These are phyloP conservation scores for Drosophila hydei DNA, from an alignment of 1,140 invertebrate genomes.

Conservation along the genomic window DNA sequence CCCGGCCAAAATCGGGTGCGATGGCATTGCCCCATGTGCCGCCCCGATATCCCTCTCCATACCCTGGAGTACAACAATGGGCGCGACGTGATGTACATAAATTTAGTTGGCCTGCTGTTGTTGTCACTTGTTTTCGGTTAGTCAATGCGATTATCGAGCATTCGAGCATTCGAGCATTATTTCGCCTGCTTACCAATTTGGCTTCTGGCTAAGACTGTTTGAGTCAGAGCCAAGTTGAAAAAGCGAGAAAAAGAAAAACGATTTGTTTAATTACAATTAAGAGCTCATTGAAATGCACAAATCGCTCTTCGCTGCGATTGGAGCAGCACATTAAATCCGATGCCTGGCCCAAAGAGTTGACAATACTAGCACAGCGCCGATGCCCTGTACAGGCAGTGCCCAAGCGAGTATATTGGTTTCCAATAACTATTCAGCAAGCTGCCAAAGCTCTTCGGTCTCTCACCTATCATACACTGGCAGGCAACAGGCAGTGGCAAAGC, in stretches of 20 bases:
- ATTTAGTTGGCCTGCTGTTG: constrained; percentile 7
- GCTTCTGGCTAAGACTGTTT: constrained; percentile 31
- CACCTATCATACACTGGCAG: too few relatives aligned
- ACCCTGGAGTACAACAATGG: neutral
- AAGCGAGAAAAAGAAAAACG: constrained; percentile 20
- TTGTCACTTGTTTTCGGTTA: constrained; percentile 15
- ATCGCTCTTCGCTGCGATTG: constrained; percentile 29
- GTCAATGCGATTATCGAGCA: constrained; percentile 34
- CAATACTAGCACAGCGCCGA: neutral
- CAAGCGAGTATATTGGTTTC: neutral
- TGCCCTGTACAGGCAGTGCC: neutral
- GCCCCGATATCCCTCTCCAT: neutral
- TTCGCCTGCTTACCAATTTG: constrained; percentile 25
- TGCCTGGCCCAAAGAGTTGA: constrained; percentile 28
- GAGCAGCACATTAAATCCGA: constrained; percentile 53
- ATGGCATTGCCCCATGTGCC: neutral
- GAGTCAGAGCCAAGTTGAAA: constrained; percentile 32
- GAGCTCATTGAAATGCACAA: constrained; percentile 75
- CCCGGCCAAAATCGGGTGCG: constrained; percentile 32
- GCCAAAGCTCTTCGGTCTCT: too few relatives aligned
- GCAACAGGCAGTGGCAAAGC: too few relatives aligned
- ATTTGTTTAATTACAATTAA: constrained; percentile 52
- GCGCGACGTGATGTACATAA: constrained; percentile 44
- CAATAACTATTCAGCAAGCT: too few relatives aligned
- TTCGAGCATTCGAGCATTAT: constrained; percentile 22